These are phyloP conservation scores for Physocephala rufipes DNA, from an alignment of 2,888 invertebrate genomes.

Conservation along the genomic window DNA sequence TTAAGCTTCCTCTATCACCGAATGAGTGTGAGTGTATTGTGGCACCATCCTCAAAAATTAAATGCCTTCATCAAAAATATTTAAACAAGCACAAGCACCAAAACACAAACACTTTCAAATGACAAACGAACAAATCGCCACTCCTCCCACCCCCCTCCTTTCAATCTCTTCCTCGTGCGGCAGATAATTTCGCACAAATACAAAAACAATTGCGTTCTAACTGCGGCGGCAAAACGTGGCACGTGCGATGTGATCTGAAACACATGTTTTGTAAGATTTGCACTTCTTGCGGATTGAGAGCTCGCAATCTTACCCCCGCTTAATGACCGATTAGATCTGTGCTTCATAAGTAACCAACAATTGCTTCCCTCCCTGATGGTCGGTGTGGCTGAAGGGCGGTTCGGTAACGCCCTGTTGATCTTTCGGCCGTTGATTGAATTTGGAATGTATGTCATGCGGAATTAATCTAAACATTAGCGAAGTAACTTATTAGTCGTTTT, in stretches of 20 bases:
- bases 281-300: slow-evolving; percentile 26
- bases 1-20: slow-evolving; percentile 42
- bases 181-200: slow-evolving; percentile 1
- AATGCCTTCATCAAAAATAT: slow-evolving; percentile 41
- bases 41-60: slow-evolving; percentile 38
- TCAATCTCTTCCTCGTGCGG: slow-evolving; percentile 1
- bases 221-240: slow-evolving; percentile 38
- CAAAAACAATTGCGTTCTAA: neutral
- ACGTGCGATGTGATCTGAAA: slow-evolving; percentile 63
- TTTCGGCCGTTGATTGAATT: slow-evolving; percentile 29
- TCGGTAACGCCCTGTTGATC: slow-evolving; percentile 36
- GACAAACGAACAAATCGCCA: slow-evolving; percentile 44
- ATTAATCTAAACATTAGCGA: slow-evolving; percentile 55
- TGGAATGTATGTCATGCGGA: slow-evolving; percentile 40
- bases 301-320: slow-evolving; percentile 2
- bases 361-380: neutral
- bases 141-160: slow-evolving; percentile 10
- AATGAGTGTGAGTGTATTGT: slow-evolving; percentile 34
- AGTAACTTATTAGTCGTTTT: slow-evolving; percentile 51
- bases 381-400: neutral
- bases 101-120: slow-evolving; percentile 42
- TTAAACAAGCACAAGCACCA: slow-evolving; percentile 61
- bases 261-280: slow-evolving; percentile 62
- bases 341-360: neutral
- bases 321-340: neutral